phyloP scores from a whole-genome alignment of 2,797 vertebrate genomes.

The Aulostomus chinensis region DNA sequence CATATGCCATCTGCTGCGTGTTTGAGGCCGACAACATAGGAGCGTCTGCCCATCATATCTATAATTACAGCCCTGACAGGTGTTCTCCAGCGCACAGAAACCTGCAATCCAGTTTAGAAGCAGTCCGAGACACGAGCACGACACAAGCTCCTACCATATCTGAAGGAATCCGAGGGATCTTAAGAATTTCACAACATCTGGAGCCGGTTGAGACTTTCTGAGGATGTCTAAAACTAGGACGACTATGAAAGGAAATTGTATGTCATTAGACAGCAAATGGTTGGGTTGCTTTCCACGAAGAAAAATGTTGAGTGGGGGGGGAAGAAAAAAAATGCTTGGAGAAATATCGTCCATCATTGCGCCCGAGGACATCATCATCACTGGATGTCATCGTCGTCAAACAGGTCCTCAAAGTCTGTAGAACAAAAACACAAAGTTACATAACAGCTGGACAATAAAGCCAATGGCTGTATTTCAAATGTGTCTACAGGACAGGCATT shows the following conservation, averaged over 20 bases:
- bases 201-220: constrained; percentile 53
- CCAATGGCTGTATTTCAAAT: constrained; percentile 17
- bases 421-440: constrained; percentile 13
- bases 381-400: constrained; percentile 65
- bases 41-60: constrained; percentile 55
- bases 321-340: background rate
- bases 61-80: constrained; percentile 81
- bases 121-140: constrained; percentile 47
- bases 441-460: constrained; percentile 4
- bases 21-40: constrained; percentile 50
- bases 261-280: constrained; percentile 70
- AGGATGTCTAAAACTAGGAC: constrained; percentile 56
- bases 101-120: constrained; percentile 75
- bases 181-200: constrained; percentile 80
- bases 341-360: constrained; percentile 33
- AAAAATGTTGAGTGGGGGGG: constrained; percentile 1
- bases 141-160: constrained; percentile 62
- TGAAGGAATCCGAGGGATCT: constrained; percentile 71
- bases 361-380: constrained; percentile 20
- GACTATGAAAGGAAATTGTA: constrained; percentile 68
- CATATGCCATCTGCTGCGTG: constrained; percentile 63
- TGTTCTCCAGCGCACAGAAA: constrained; percentile 72
- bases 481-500: constrained; percentile 18
- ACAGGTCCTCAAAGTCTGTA: constrained; percentile 64
- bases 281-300: constrained; percentile 40